phyloP scores from a whole-genome alignment of 2,888 invertebrate genomes.

The Autographa pulchrina region DNA sequence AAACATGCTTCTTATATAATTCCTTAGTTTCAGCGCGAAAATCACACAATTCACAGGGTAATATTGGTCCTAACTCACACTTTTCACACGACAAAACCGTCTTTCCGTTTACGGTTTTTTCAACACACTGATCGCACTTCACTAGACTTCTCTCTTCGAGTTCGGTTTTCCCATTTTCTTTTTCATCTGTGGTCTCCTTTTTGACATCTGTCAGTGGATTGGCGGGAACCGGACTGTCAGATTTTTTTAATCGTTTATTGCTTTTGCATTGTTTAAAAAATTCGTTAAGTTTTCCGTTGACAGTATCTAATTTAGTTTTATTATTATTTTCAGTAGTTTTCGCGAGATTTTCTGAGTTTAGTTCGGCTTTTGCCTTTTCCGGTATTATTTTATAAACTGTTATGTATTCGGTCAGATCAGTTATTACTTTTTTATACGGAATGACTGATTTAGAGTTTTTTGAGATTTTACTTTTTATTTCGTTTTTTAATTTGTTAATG shows the following conservation, averaged over 20 bases:
- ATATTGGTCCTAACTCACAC: conserved; percentile 40
- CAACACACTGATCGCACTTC: conserved; percentile 43
- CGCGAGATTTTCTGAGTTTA: neutral
- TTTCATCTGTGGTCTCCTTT: conserved; percentile 31
- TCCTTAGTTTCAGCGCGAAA: conserved; percentile 37
- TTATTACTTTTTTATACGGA: conserved; percentile 28
- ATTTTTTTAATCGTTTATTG: conserved; percentile 43
- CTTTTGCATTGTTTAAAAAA: conserved; percentile 67
- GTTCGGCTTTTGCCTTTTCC: conserved; percentile 14
- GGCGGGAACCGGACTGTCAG: conserved; percentile 18
- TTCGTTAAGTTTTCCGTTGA: conserved; percentile 44
- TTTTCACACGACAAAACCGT: conserved; percentile 39
- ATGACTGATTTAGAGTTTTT: conserved; percentile 14
- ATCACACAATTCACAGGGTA: conserved; percentile 47
- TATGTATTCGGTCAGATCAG: conserved; percentile 57
- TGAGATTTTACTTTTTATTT: neutral
- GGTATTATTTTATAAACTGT: conserved; percentile 66
- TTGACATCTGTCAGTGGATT: conserved; percentile 39
- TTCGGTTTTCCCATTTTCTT: conserved; percentile 18
- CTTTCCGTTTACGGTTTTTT: conserved; percentile 31
- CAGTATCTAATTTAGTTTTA: conserved; percentile 33
- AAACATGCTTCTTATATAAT: conserved; percentile 39
- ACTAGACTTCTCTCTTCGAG: conserved; percentile 38
- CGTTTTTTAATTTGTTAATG: conserved; percentile 17
- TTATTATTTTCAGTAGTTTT: conserved; percentile 16